Conservation (phyloP, 2,113 vertebrate genomes). For the Odontophorus gujanensis region DNA sequence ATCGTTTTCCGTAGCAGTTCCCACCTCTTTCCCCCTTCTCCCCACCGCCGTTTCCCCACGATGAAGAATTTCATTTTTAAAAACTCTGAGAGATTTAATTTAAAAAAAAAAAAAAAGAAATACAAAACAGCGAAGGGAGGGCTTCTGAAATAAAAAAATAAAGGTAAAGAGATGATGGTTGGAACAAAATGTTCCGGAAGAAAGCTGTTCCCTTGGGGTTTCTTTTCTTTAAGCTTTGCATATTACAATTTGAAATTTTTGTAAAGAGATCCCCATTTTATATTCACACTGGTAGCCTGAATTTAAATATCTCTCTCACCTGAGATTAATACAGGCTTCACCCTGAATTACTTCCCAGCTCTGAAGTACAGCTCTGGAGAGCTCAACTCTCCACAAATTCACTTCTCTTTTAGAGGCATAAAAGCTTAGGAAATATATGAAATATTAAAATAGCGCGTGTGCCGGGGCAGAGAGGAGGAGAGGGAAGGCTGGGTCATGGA, state of each 20-base stretch:
- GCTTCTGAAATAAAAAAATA: conserved; percentile 68
- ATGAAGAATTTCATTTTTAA: conserved; percentile 64
- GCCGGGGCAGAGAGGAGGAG: conserved; percentile 29
- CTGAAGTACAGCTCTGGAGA: conserved; percentile 79
- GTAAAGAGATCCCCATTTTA: conserved; percentile 77
- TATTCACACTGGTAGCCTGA: conserved; percentile 74
- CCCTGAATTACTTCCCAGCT: conserved; percentile 80
- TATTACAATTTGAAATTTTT: conserved; percentile 80
- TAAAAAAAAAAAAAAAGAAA: conserved; percentile 1
- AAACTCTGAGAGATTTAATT: conserved; percentile 72
- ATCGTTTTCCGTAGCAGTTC: neutral
- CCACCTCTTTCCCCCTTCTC: neutral
- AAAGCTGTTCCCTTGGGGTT: conserved; percentile 71
- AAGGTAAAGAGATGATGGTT: conserved; percentile 63
- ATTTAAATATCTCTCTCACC: conserved; percentile 78
- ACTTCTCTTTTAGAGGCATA: conserved; percentile 78
- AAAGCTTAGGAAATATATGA: conserved; percentile 75
- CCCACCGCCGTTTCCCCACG: neutral
- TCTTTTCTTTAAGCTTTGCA: conserved; percentile 74
- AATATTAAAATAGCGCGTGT: conserved; percentile 73
- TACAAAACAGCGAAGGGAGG: conserved; percentile 72
- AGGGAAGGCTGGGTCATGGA: conserved; percentile 26
- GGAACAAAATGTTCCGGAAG: conserved; percentile 73
- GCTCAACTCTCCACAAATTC: conserved; percentile 76
- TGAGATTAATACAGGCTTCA: conserved; percentile 79